Percentiles rank a stretch among this genome's conserved stretches.
phyloP scores from a whole-genome alignment of 2,113 vertebrate genomes.

The Psettodes erumei region DNA sequence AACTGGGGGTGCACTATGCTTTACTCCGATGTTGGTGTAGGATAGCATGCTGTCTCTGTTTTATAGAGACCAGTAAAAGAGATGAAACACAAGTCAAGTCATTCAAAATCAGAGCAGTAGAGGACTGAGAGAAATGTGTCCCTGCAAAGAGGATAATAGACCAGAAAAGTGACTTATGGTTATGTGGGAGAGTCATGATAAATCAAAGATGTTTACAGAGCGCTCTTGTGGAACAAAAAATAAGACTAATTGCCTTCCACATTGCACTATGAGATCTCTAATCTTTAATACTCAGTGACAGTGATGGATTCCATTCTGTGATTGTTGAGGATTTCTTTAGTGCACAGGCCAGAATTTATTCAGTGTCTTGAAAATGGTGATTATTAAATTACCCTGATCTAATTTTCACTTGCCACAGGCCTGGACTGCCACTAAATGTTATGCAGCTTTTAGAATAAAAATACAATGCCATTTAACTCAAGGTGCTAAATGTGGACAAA shows the following conservation, averaged over 20 bases:
- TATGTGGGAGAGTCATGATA: conserved; percentile 18
- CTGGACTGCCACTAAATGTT: not conserved
- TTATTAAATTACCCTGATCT: not conserved
- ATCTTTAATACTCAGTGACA: conserved; percentile 1
- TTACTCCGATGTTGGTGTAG: not conserved
- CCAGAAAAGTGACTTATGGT: conserved; percentile 32
- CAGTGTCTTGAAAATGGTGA: conserved; percentile 3
- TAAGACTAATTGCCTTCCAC: conserved; percentile 6
- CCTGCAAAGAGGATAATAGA: conserved; percentile 26
- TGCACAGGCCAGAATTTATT: conserved; percentile 5
- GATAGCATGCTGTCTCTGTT: not conserved
- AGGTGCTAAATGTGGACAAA: not conserved
- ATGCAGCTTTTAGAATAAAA: not conserved
- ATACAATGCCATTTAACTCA: not conserved
- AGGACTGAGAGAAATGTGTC: conserved; percentile 13
- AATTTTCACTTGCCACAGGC: not conserved
- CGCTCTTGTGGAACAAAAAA: conserved; percentile 6
- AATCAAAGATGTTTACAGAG: conserved; percentile 51
- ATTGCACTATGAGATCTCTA: not conserved
- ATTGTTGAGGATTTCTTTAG: not conserved
- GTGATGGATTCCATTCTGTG: not conserved
- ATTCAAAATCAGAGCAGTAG: conserved; percentile 16
- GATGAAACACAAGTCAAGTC: conserved; percentile 30
- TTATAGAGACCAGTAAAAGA: conserved; percentile 32
- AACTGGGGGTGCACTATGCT: not conserved